These are phyloP conservation scores for Melanchra persicariae DNA, from an alignment of 2,888 invertebrate genomes.

Conservation along the genomic window DNA sequence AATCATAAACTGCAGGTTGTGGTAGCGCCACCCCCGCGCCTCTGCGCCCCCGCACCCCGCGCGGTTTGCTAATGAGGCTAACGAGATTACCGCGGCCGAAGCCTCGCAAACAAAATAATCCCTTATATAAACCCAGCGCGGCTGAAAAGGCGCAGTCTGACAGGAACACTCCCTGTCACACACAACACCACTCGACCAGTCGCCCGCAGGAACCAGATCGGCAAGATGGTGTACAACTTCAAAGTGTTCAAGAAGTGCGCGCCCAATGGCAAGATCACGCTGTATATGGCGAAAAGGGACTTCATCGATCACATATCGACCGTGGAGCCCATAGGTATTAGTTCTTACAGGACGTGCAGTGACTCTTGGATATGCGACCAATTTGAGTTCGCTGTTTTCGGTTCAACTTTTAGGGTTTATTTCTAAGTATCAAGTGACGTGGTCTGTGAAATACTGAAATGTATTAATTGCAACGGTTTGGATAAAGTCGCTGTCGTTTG, in stretches of 20 bases:
- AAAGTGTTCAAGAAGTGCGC: constrained; percentile 97
- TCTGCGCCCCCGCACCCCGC: neutral
- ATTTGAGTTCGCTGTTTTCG: neutral
- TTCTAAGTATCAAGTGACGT: neutral
- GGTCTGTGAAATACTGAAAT: neutral
- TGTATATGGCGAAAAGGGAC: constrained; percentile 96
- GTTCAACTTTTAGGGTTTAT: too few relatives aligned
- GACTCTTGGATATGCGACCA: constrained; percentile 2
- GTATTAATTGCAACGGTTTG: neutral
- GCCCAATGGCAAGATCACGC: constrained; percentile 96
- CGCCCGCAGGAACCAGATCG: constrained; percentile 7
- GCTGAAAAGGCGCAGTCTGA: constrained; percentile 42
- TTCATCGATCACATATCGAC: constrained; percentile 96
- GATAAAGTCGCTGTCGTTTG: too few relatives aligned
- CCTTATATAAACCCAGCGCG: constrained; percentile 76
- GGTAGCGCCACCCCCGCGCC: constrained; percentile 4
- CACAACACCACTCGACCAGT: constrained; percentile 1
- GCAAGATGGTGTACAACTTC: constrained; percentile 96
- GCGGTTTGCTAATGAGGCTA: constrained; percentile 73
- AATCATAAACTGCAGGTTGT: constrained; percentile 30
- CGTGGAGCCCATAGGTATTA: constrained; percentile 95
- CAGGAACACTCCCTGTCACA: constrained; percentile 30
- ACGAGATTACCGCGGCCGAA: constrained; percentile 82
- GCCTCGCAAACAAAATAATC: constrained; percentile 80
- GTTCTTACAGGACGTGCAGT: constrained; percentile 21